A percentile compares a stretch with the other conserved stretches of the same genome.
These are phyloP conservation scores for Corythoichthys intestinalis DNA, from an alignment of 2,113 vertebrate species.

Conservation along the genomic window DNA sequence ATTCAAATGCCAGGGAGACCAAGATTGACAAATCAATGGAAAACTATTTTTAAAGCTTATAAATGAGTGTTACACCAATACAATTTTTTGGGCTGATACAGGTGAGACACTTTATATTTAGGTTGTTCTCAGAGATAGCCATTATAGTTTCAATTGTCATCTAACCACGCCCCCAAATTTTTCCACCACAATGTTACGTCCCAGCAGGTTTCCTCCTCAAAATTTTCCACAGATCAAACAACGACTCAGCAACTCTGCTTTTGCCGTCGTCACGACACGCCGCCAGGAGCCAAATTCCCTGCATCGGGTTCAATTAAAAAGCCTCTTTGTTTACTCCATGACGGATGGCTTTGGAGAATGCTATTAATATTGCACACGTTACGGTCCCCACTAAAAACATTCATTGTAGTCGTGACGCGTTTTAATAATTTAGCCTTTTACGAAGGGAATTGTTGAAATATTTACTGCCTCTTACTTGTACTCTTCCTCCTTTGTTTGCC, in stretches of 20 bases:
- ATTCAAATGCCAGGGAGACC: neutral
- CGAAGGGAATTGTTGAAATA: constrained; percentile 8
- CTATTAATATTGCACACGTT: constrained; percentile 45
- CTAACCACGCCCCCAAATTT: neutral
- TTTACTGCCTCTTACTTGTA: neutral
- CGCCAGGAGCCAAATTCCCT: constrained; percentile 12
- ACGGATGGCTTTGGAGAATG: constrained; percentile 42
- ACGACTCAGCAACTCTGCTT: neutral
- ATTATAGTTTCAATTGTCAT: no score
- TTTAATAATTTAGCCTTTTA: constrained; percentile 45
- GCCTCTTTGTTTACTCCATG: constrained; percentile 20
- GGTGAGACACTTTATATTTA: no score
- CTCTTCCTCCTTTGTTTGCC: neutral
- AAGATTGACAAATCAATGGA: no score
- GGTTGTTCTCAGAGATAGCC: no score
- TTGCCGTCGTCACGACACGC: constrained; percentile 6
- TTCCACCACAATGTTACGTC: no score
- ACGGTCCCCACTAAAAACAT: constrained; percentile 24
- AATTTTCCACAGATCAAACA: neutral
- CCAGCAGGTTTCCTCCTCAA: neutral
- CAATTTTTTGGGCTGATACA: no score
- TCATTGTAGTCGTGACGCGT: constrained; percentile 18
- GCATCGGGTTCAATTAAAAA: constrained; percentile 20
- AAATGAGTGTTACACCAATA: no score
- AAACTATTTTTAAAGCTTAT: no score